Base-by-base conservation (phyloP, 2,113 vertebrate species). In the Prietella phreatophila region DNA sequence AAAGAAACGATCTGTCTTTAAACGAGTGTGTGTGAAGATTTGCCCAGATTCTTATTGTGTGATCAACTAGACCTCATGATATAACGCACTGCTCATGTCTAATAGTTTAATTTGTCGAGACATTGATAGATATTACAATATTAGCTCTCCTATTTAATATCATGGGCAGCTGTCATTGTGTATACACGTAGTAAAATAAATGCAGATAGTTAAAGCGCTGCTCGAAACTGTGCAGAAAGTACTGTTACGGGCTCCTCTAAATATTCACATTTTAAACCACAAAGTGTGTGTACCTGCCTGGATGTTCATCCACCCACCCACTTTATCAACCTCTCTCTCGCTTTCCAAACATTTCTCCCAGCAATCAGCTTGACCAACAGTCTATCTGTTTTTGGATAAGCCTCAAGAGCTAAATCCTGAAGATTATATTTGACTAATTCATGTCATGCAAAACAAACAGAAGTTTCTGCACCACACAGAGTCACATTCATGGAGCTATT, bases 401-500 rank as follows among this genome's bases (percentile, higher is more conserved):
- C 33, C 50, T 60, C 47, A 30, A 39, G 85, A 82, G 63, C 65
- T 36, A 39, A 83, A 84, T 89, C n/a, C 60, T 13, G 13, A 56
- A 79, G 39, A 90, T 90, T 87, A 85, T 83, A 89, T 84, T 75
- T 11, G 88, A 90, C 76, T 89, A 92, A 93, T 93, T 92, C 87
- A 88, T 86, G 88, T 91, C 91, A 89, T 63, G 65, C 60, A 78
- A 90, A 91, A 89, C 91, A 76, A 90, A 83, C 8, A 78, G 82
- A 78, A 89, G 86, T 88, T 79, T 85, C 84, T 85, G 81, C 76
- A 78, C 67, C 82, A 89, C 86, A 94, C 90, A 94, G 85, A 92
- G 71, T 78, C 90, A 91, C 92, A 92, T 93, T 93, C 91, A 93
- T 86, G 90, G 30, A 90, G 87, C 55, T 42, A 85, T 89, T 91